A percentile compares a stretch with the other conserved stretches of the same genome.
phyloP scores from a whole-genome alignment of 1,140 invertebrate species.

The Hyphantria cunea region DNA sequence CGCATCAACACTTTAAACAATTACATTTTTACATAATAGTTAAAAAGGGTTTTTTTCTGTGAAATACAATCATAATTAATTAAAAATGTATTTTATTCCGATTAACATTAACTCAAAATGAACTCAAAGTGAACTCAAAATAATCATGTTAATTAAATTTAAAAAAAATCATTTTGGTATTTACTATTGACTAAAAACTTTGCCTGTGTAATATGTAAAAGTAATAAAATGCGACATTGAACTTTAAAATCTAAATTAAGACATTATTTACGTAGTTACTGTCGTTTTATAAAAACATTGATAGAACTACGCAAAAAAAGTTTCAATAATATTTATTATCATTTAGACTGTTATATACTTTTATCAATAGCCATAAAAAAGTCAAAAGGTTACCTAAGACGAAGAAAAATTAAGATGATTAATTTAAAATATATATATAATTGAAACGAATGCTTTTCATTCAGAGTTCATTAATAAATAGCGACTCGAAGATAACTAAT shows the following conservation, averaged over 20 bases:
- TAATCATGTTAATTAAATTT: neutral
- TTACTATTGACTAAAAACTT: conserved; percentile 35
- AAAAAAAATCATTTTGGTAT: conserved; percentile 41
- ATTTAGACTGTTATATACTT: conserved; percentile 41
- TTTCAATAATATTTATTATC: conserved; percentile 39
- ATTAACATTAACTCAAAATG: conserved; percentile 3
- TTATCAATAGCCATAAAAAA: conserved; percentile 42
- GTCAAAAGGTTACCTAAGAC: conserved; percentile 37
- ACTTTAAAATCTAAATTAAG: conserved; percentile 35
- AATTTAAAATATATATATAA: conserved; percentile 50
- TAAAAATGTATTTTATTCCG: no score
- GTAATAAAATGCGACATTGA: conserved; percentile 35
- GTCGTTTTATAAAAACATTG: conserved; percentile 47
- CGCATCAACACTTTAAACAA: no score
- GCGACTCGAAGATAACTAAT: conserved; percentile 19
- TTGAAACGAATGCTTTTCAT: conserved; percentile 31
- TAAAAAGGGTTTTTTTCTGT: no score
- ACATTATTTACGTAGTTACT: conserved; percentile 55
- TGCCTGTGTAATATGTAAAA: conserved; percentile 18
- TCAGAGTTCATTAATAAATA: conserved; percentile 39
- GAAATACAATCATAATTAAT: no score
- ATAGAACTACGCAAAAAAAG: conserved; percentile 46
- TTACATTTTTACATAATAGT: no score
- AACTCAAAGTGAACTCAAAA: neutral
- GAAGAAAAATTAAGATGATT: conserved; percentile 43